Conservation (phyloP, 2,888 invertebrate species). For the Pilophorus perplexus region DNA sequence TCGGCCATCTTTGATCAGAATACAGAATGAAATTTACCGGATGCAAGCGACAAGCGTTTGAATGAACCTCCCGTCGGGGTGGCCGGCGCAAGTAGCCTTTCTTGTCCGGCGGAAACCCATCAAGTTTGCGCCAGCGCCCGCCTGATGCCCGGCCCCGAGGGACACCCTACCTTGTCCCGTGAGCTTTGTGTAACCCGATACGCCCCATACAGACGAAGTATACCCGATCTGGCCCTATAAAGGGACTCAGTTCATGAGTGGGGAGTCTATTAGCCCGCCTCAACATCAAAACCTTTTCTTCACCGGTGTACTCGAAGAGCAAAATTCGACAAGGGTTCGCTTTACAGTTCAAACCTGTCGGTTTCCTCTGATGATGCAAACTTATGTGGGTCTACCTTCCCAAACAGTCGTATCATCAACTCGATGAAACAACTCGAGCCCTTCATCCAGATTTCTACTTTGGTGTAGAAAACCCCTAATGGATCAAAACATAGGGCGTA, state of each 20-base stretch:
- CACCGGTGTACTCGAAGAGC: constrained; percentile 35
- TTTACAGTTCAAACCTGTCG: too few relatives aligned
- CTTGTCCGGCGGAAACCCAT: constrained; percentile 26
- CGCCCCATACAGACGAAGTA: constrained; percentile 2
- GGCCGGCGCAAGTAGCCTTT: constrained; percentile 17
- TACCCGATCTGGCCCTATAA: constrained; percentile 17
- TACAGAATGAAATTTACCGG: too few relatives aligned
- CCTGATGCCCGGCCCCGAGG: neutral
- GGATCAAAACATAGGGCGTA: too few relatives aligned
- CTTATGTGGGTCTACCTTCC: too few relatives aligned
- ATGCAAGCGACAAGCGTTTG: too few relatives aligned
- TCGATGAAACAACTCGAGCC: too few relatives aligned
- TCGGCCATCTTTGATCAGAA: too few relatives aligned
- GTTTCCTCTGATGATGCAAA: too few relatives aligned
- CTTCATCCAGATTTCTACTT: too few relatives aligned
- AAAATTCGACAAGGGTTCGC: constrained; percentile 9
- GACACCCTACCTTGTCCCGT: constrained; percentile 16
- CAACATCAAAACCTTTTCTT: constrained; percentile 37
- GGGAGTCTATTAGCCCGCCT: constrained; percentile 34
- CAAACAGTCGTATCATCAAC: too few relatives aligned
- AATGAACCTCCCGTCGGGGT: neutral
- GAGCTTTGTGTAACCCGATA: constrained; percentile 36
- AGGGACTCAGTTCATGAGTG: neutral
- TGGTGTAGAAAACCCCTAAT: too few relatives aligned
- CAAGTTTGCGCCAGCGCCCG: constrained; percentile 14